phyloP scores from a whole-genome alignment of 1,140 invertebrate species.

The Drosophila sp. region DNA sequence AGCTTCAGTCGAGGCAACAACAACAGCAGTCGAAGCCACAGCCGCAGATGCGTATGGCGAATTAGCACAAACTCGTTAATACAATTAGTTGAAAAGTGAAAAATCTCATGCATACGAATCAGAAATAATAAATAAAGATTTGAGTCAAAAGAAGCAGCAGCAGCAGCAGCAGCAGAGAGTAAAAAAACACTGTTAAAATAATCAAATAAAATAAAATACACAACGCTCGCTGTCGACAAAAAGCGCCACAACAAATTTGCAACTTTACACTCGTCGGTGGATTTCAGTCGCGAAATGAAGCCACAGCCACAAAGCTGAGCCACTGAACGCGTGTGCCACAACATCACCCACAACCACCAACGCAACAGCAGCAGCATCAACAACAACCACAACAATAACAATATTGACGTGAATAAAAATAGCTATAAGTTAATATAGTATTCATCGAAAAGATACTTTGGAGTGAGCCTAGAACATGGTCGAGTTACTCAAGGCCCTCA shows the following conservation, averaged over 20 bases:
- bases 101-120: constrained; percentile 47
- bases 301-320: constrained; percentile 70
- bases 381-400: constrained; percentile 29
- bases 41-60: constrained; percentile 65
- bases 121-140: constrained; percentile 32
- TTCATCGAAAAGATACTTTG: background rate
- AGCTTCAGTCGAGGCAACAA: constrained; percentile 8
- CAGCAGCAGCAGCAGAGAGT: background rate
- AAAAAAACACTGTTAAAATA: constrained; percentile 47
- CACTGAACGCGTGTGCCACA: constrained; percentile 45
- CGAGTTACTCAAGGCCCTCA: constrained; percentile 69
- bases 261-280: constrained; percentile 65
- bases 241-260: constrained; percentile 68
- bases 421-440: constrained; percentile 17
- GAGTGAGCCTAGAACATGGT: constrained; percentile 50
- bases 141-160: background rate
- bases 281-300: constrained; percentile 79
- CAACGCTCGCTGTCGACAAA: constrained; percentile 60
- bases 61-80: constrained; percentile 79
- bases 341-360: constrained; percentile 3
- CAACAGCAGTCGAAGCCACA: background rate
- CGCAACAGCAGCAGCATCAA: constrained; percentile 17
- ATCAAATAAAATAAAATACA: constrained; percentile 52
- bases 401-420: no score
- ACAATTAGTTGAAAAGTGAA: constrained; percentile 81